Conservation (phyloP, 2,888 invertebrate species). For the Chrysopilus asiliformis region DNA sequence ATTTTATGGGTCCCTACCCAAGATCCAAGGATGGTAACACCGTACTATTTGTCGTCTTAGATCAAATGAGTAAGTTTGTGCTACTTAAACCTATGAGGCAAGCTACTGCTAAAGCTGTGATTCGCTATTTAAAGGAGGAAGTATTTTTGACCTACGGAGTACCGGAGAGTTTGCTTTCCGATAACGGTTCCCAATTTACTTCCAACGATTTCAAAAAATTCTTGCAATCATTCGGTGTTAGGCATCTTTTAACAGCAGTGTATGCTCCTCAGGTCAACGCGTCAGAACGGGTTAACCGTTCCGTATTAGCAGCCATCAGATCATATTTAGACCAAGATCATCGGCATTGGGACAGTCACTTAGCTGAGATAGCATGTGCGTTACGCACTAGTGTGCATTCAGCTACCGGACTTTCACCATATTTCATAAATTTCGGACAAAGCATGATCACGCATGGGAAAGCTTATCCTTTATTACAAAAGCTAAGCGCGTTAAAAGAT, state of each 20-base stretch:
- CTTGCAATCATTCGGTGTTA: constrained; percentile 11
- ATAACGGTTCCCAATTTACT: constrained; percentile 20
- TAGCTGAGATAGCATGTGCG: constrained; percentile 20
- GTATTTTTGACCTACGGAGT: constrained; percentile 20
- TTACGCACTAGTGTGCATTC: constrained; percentile 20
- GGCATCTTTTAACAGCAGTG: constrained; percentile 14
- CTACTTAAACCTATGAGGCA: constrained; percentile 5
- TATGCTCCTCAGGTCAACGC: constrained; percentile 26
- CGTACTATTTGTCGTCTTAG: constrained; percentile 6
- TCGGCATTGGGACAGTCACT: constrained; percentile 18
- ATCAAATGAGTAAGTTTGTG: constrained; percentile 11
- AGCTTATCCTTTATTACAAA: constrained; percentile 4
- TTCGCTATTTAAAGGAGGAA: constrained; percentile 11
- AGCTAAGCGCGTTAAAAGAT: neutral
- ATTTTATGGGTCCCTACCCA: constrained; percentile 12
- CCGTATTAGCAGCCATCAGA: constrained; percentile 20
- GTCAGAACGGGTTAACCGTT: constrained; percentile 21
- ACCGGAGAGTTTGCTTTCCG: constrained; percentile 16
- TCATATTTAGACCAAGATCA: constrained; percentile 17
- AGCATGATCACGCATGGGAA: constrained; percentile 13
- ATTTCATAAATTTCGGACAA: constrained; percentile 17
- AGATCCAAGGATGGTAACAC: constrained; percentile 5
- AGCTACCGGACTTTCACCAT: constrained; percentile 18
- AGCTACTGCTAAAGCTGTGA: constrained; percentile 6
- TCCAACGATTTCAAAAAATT: constrained; percentile 11